Evolutionary conservation across 2,797 vertebrate species (phyloP), one percentile per base, ranked within the genome.

Genomic region (Apogon hyalosoma): DNA sequence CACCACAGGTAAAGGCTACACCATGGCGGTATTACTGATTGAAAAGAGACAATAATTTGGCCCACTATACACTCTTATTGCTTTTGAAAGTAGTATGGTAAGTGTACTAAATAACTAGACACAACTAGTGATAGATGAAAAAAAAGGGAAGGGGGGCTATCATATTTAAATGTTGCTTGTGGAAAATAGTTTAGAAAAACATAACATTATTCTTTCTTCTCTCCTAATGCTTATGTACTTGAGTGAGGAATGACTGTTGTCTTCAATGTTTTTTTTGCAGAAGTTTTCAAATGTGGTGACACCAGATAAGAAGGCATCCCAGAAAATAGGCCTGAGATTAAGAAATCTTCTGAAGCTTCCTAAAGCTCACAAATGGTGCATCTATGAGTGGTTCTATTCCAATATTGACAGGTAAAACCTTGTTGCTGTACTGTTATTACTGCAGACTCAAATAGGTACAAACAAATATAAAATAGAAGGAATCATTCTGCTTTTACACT

Each of bases 351-450:
- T 99, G 13, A 99, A 99, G 75, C 94, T 99, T 58, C 98, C 98
- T 67, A 99, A 99, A 94, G 98, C 98, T 56, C 98, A 99, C 91
- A 99, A 98, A 89, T 99, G 98, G 98, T 99, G 98, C 89, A 99
- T 99, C 91, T 99, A 99, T 1, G 98, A 99, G 85, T 99, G 98
- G 98, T 99, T 99, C 93, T 99, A 99, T 87, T 98, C 98, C 59
- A 98, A 99, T 83, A 98, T 99, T 75, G 98, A 99, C 93, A 97
- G 96, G 98, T 99, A 95, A 77, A 53, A 13, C 55, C 28, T 61
- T 6, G 9, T 18, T n/a, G 45, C 51, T 28, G 39, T 11, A 33
- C 3, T 3, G 3, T 9, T 9, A 6, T 51, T 36, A 0, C 5
- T 36, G 33, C 3, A 36, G 2, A 50, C 15, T 3, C 31, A 14